Percentiles rank a stretch among this genome's conserved stretches.
Evolutionary conservation across 2,797 vertebrate species (phyloP).

Genomic region (Pristis pectinata): DNA sequence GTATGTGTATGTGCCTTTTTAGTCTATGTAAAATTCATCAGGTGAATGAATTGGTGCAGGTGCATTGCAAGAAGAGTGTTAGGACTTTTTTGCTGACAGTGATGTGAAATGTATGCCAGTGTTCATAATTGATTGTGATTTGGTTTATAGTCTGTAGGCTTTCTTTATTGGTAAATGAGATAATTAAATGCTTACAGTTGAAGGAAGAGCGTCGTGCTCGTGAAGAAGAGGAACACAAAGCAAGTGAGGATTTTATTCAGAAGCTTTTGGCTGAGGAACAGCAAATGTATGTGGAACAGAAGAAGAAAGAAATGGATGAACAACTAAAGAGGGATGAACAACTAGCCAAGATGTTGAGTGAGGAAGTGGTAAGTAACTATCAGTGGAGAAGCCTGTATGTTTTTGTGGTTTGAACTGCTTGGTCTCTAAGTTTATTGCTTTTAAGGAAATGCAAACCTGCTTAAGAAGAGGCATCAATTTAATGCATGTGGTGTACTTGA

Average conservation of each 20-base stretch:
- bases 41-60: not conserved
- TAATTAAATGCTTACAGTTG: conserved; percentile 56
- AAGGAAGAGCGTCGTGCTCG: conserved; percentile 68
- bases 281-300: conserved; percentile 55
- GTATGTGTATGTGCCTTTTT: not conserved
- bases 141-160: not conserved
- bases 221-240: conserved; percentile 74
- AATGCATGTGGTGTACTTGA: not conserved
- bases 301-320: conserved; percentile 55
- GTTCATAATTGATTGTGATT: not conserved
- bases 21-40: not conserved
- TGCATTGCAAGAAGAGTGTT: not conserved
- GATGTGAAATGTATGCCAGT: not conserved
- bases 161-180: not conserved
- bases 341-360: conserved; percentile 50
- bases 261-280: conserved; percentile 70
- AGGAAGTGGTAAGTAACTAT: conserved; percentile 53
- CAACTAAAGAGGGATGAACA: conserved; percentile 61
- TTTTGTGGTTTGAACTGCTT: not conserved
- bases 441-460: not conserved
- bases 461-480: not conserved
- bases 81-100: not conserved
- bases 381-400: not conserved
- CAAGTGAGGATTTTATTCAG: conserved; percentile 81
- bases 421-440: not conserved